These are phyloP conservation scores for Eonycteris spelaea DNA, from an alignment of 2,113 vertebrate species.

Conservation along the genomic window DNA sequence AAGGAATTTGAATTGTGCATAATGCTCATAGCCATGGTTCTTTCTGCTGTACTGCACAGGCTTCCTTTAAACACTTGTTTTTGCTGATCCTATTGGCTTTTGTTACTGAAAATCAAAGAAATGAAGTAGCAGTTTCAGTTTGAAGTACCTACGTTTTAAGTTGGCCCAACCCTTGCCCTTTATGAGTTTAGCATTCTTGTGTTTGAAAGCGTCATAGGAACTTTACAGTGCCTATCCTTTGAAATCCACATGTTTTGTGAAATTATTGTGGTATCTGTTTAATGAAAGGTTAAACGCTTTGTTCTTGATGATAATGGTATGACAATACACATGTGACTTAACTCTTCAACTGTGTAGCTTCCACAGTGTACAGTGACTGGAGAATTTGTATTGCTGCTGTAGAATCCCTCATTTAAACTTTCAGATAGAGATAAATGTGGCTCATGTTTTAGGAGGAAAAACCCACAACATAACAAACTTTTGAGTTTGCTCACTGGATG, in stretches of 20 bases:
- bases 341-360: not conserved
- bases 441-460: accelerated
- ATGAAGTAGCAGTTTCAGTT: not conserved
- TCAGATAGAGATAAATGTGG: not conserved
- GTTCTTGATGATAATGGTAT: not conserved
- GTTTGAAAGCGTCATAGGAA: not conserved
- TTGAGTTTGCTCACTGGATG: not conserved
- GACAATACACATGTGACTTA: not conserved
- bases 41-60: not conserved
- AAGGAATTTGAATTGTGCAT: not conserved
- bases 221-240: not conserved
- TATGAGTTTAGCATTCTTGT: not conserved
- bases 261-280: not conserved
- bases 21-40: not conserved
- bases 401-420: not conserved
- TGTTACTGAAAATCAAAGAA: not conserved
- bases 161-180: not conserved
- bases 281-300: not conserved
- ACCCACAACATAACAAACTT: not conserved
- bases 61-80: not conserved
- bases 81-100: not conserved
- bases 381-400: not conserved
- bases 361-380: not conserved
- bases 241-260: not conserved
- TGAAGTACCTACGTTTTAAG: not conserved